Percentiles rank a stretch among this genome's conserved stretches.
These are phyloP conservation scores for Sorex fumeus DNA, from an alignment of 2,113 vertebrate species.

Conservation along the genomic window DNA sequence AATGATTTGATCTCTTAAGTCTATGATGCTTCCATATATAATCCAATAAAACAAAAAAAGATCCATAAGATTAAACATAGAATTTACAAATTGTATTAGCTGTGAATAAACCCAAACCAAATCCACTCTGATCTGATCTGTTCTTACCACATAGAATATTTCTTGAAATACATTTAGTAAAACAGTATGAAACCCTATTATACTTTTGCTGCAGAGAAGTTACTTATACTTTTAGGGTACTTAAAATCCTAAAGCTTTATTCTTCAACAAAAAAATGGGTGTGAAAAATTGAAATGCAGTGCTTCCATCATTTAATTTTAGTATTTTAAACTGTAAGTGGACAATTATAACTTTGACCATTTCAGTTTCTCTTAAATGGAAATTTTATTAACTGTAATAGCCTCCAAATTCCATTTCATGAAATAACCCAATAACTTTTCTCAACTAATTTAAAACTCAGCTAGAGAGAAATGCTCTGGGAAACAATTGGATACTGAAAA, in stretches of 20 bases:
- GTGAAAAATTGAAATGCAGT: slow-evolving; percentile 52
- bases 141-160: background rate
- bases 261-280: slow-evolving; percentile 56
- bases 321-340: slow-evolving; percentile 62
- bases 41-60: background rate
- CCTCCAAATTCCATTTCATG: slow-evolving; percentile 59
- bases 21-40: background rate
- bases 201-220: background rate
- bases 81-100: background rate
- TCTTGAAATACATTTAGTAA: slow-evolving; percentile 24
- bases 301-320: slow-evolving; percentile 64
- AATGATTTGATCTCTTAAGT: background rate
- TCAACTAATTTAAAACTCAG: slow-evolving; percentile 70
- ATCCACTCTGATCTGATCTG: background rate
- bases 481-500: slow-evolving; percentile 47
- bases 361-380: slow-evolving; percentile 65
- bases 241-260: slow-evolving; percentile 38
- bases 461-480: slow-evolving; percentile 52
- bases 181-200: background rate
- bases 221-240: background rate
- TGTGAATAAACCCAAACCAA: background rate
- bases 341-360: slow-evolving; percentile 68
- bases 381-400: slow-evolving; percentile 74
- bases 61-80: background rate
- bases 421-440: slow-evolving; percentile 67